Conservation (phyloP, 2,888 invertebrate genomes). For the Scaptomyza cyrtandrae region DNA sequence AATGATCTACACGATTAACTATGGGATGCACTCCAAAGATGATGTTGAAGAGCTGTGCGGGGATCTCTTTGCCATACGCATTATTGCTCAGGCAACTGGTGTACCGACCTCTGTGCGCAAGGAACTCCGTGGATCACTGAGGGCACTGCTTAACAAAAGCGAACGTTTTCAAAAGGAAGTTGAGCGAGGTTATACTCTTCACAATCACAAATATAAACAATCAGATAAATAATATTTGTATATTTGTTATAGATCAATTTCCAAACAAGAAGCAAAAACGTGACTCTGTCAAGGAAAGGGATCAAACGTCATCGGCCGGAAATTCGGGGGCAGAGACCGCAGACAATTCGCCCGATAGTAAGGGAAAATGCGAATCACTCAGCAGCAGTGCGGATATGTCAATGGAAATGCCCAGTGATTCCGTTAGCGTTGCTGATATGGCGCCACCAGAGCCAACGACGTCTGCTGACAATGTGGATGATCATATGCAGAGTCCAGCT, state of each 20-base stretch:
- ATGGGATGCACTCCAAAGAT: slow-evolving; percentile 84
- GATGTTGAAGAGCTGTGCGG: slow-evolving; percentile 84
- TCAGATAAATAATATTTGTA: neutral
- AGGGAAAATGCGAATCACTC: slow-evolving; percentile 17
- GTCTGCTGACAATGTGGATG: slow-evolving; percentile 49
- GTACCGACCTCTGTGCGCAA: slow-evolving; percentile 84
- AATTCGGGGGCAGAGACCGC: slow-evolving; percentile 27
- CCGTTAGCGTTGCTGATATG: slow-evolving; percentile 13
- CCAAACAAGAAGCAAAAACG: slow-evolving; percentile 72
- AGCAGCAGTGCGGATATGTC: slow-evolving; percentile 38
- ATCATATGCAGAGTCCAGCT: slow-evolving; percentile 56
- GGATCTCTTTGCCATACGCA: slow-evolving; percentile 84
- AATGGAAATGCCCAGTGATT: slow-evolving; percentile 42
- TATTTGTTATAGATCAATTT: slow-evolving; percentile 62
- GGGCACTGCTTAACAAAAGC: slow-evolving; percentile 82
- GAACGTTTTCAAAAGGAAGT: slow-evolving; percentile 80
- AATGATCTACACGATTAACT: slow-evolving; percentile 84
- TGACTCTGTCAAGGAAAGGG: slow-evolving; percentile 58
- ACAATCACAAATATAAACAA: neutral
- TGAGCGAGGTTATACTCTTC: slow-evolving; percentile 69
- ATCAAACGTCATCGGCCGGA: slow-evolving; percentile 30
- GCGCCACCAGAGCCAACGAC: slow-evolving; percentile 23
- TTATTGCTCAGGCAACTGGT: slow-evolving; percentile 84
- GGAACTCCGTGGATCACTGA: slow-evolving; percentile 82
- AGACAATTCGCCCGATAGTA: slow-evolving; percentile 34